phyloP scores from a whole-genome alignment of 2,888 invertebrate genomes.

The Tolmerus cingulatus region DNA sequence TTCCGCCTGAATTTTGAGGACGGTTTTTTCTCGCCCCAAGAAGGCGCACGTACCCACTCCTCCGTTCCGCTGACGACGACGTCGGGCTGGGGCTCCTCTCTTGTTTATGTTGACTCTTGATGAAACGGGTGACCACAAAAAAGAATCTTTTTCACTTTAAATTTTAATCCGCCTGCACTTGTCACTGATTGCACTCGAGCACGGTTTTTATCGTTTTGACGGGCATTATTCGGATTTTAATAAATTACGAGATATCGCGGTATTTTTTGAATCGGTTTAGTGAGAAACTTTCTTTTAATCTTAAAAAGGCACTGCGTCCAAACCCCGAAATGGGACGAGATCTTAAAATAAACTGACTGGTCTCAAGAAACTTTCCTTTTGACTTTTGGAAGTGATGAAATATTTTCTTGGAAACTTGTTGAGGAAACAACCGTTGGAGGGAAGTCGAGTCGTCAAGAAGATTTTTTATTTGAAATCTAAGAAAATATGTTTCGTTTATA shows the following conservation, averaged over 20 bases:
- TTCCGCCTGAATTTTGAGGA: constrained; percentile 6
- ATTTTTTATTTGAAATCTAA: neutral
- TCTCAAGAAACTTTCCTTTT: constrained; percentile 8
- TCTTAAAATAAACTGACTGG: constrained; percentile 39
- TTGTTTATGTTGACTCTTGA: constrained; percentile 11
- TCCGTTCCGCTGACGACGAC: neutral
- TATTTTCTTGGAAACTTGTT: neutral
- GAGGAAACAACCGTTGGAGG: neutral
- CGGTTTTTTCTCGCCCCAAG: neutral
- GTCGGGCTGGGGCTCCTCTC: neutral
- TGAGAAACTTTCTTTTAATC: constrained; percentile 1
- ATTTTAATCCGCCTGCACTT: neutral
- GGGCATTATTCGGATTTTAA: neutral
- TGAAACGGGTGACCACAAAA: neutral
- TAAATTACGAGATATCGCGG: neutral
- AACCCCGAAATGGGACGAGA: constrained; percentile 24
- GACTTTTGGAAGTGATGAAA: constrained; percentile 20
- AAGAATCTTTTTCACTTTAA: neutral
- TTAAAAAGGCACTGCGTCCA: constrained; percentile 26
- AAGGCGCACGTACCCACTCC: constrained; percentile 27
- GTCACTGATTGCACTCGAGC: neutral
- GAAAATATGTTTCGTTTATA: neutral
- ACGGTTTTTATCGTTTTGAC: neutral
- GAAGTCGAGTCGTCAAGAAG: neutral
- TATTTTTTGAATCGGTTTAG: neutral